Evolutionary conservation across 1,140 invertebrate genomes (phyloP), one percentile per base, ranked within the genome.

Genomic region (Bombus huntii): DNA sequence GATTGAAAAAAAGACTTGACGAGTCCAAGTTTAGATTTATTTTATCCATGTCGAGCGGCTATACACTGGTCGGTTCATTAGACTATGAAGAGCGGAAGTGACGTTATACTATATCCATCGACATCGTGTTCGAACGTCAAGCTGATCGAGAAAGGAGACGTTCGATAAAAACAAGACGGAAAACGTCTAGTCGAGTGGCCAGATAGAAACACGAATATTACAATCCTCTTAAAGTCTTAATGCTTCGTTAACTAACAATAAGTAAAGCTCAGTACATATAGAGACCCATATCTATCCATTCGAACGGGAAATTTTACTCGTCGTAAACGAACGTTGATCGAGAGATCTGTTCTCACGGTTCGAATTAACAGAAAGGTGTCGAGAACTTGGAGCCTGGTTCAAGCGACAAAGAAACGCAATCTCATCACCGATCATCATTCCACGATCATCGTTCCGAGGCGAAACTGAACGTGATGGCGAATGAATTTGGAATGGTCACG

Each of bases 401-500:
- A 66, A 25, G 66, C 42, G 77, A 74, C 47, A 57, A 77, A 70
- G 75, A 76, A 76, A 37, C 53, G 87, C 87, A 39, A 68, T 81
- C 81, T 68, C 44, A 47, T 77, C 65, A 25, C 9, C 22, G 39
- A 5, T n/a, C 44, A 59, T 59, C 74, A 74, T 86, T 86, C 39
- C 83, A 73, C 68, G 81, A 82, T 86, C 53, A 59, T 42, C n/a
- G 81, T 62, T 39, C 25, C 22, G 42, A 25, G 77, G n/a, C 57
- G 71, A 77, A 65, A n/a, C 59, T 37, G 37, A 39, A 53, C 28
- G 22, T 22, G 47, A 53, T 42, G 42, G 28, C 39, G 83, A 90
- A 83, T 65, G 66, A 78, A 89, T 89, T 87, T 34, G 66, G 80
- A 77, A 78, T 73, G 88, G 80, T 87, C 76, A 77, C 75, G 84